A percentile compares a stretch with the other conserved stretches of the same genome.
Conservation (phyloP, 2,888 invertebrate species). For the Phaedon cochleariae region DNA sequence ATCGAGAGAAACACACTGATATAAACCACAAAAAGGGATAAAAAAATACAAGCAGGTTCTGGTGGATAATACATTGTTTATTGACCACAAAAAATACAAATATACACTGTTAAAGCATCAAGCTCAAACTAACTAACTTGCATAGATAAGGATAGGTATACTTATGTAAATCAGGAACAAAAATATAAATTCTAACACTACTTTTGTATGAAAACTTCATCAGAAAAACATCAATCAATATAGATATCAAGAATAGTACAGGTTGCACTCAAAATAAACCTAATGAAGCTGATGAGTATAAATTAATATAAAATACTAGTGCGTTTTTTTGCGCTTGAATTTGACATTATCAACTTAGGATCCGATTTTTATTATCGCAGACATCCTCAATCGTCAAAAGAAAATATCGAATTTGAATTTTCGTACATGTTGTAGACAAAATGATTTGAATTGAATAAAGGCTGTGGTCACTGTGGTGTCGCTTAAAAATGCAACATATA, state of each 20-base stretch:
- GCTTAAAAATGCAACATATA: background rate
- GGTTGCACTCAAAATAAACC: too few species aligned
- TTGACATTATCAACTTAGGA: too few species aligned
- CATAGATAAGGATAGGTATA: background rate
- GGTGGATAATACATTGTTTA: conserved; percentile 18
- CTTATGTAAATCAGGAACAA: background rate
- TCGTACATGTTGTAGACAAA: background rate
- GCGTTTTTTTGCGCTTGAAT: too few species aligned
- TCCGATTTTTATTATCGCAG: too few species aligned
- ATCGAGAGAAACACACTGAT: too few species aligned
- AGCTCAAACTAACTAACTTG: background rate
- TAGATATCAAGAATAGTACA: too few species aligned
- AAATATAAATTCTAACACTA: background rate
- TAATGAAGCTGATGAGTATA: too few species aligned
- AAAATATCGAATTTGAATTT: too few species aligned
- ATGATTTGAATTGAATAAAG: background rate
- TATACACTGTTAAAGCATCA: conserved; percentile 35
- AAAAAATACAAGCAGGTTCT: background rate
- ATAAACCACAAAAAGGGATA: too few species aligned
- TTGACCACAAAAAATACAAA: conserved; percentile 32
- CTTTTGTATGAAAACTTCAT: too few species aligned
- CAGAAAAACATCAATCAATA: background rate
- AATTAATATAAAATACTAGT: too few species aligned
- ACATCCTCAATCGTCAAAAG: too few species aligned
- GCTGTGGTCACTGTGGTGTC: background rate